Base-by-base conservation (phyloP, 35 echinoderm and acorn worm species). In the Apostichopus parvimensis region DNA sequence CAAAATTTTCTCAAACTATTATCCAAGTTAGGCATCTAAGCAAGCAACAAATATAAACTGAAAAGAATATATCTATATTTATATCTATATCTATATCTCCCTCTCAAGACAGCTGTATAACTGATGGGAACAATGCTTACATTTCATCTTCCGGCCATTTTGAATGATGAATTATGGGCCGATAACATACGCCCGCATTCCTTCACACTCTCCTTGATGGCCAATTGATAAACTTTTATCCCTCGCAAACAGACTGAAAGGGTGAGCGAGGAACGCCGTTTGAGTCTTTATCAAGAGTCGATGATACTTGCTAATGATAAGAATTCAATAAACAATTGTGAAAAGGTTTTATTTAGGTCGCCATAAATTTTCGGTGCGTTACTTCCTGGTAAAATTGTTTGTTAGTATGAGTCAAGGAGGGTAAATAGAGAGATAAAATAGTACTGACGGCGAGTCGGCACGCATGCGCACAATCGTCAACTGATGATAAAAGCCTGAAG, bases 141-240 rank as follows among this genome's bases (percentile, higher is more conserved):
- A 6, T 75, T 75, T 56, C 54, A 84, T 84, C 81, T 84, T 56
- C 54, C 81, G 57, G 81, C 81, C 81, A 84, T 84, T 84, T 84
- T 84, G 81, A 84, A 84, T 84, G 81, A 84, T 84, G 81, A 84
- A 84, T 84, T 84, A 84, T 84, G 81, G 81, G 81, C 81, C 81
- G 81, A 84, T 84, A 84, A 84, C 81, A 24, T 84, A 84, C 81
- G 34, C 55, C 20, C 54, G 56, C 81, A 84, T 84, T 84, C 81
- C 81, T 84, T 84, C 81, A 84, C 81, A 84, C 81, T 59, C 81
- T 54, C 57, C 81, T 59, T 84, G 81, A 84, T 84, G 81, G 81
- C 81, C 81, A 84, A 59, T 84, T 58, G 81, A 84, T 84, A 84
- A 84, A 84, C 81, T 84, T 45, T 84, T 58, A 18, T 9, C 6